These are phyloP conservation scores for Labeo rohita DNA, from an alignment of 2,113 vertebrate genomes.

Conservation along the genomic window DNA sequence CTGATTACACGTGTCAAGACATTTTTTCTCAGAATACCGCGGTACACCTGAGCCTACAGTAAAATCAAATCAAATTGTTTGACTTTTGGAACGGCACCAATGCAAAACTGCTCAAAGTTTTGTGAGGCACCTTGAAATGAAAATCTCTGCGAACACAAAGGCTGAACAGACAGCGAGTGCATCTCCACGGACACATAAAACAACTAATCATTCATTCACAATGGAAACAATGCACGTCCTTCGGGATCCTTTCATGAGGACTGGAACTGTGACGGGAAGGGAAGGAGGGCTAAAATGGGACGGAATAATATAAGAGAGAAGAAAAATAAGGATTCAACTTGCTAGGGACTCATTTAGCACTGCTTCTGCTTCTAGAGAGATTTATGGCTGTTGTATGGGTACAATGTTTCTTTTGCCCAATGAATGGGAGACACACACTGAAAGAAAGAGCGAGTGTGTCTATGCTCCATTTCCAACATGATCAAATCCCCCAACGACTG, in stretches of 20 bases:
- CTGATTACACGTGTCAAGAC: neutral
- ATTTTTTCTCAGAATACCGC: conserved; percentile 6
- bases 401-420: conserved; percentile 6
- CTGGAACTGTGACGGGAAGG: conserved; percentile 1
- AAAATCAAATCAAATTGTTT: neutral
- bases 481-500: conserved; percentile 19
- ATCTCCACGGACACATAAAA: conserved; percentile 8
- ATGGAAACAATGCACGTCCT: conserved; percentile 22
- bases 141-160: conserved; percentile 14
- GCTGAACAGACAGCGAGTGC: neutral
- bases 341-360: neutral
- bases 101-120: conserved; percentile 1
- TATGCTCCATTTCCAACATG: neutral
- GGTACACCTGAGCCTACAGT: neutral
- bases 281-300: conserved; percentile 1
- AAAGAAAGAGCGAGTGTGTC: neutral
- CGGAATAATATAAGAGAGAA: conserved; percentile 16
- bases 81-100: conserved; percentile 4
- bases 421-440: conserved; percentile 8
- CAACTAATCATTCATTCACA: conserved; percentile 28
- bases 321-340: neutral
- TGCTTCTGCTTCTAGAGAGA: neutral
- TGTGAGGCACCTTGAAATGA: neutral
- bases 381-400: conserved; percentile 31
- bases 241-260: neutral